These are phyloP conservation scores for Phataginus tricuspis DNA, from an alignment of 2,797 vertebrate genomes.

Conservation along the genomic window DNA sequence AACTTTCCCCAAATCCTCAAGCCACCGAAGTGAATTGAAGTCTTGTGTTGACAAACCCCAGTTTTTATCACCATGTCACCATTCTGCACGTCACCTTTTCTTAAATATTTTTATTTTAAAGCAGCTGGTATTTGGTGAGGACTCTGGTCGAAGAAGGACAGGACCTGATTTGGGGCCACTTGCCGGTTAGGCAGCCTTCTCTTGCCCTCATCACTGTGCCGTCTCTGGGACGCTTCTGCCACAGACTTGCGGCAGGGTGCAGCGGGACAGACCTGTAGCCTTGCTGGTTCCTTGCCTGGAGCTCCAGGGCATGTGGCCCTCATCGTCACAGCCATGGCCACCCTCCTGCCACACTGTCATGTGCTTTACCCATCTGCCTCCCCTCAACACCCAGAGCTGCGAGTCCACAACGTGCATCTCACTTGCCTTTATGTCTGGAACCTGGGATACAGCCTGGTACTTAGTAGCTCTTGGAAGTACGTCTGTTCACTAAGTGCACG, in stretches of 20 bases:
- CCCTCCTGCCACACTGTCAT: not conserved
- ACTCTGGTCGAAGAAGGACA: not conserved
- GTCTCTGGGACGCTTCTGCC: not conserved
- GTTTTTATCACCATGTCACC: not conserved
- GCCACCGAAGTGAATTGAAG: not conserved
- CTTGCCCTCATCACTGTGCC: too few species aligned
- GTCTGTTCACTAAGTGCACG: not conserved
- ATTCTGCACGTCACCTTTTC: not conserved
- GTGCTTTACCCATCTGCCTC: not conserved
- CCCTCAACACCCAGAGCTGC: not conserved
- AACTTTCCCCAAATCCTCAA: not conserved
- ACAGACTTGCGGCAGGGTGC: not conserved
- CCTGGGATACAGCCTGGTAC: not conserved
- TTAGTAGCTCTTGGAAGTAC: not conserved
- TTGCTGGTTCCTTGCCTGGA: not conserved
- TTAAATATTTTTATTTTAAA: conserved; percentile 3
- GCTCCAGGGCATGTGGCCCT: not conserved
- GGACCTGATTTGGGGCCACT: not conserved
- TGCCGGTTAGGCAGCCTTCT: not conserved
- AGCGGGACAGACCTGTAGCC: not conserved
- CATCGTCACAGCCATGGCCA: not conserved
- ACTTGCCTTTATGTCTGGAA: not conserved
- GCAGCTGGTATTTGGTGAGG: not conserved
- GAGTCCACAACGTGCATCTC: not conserved
- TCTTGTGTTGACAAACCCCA: not conserved